Percentiles rank a stretch among this genome's conserved stretches.
Evolutionary conservation across 1,140 invertebrate genomes (phyloP).

Genomic region (Drosophila nigrodunni): DNA sequence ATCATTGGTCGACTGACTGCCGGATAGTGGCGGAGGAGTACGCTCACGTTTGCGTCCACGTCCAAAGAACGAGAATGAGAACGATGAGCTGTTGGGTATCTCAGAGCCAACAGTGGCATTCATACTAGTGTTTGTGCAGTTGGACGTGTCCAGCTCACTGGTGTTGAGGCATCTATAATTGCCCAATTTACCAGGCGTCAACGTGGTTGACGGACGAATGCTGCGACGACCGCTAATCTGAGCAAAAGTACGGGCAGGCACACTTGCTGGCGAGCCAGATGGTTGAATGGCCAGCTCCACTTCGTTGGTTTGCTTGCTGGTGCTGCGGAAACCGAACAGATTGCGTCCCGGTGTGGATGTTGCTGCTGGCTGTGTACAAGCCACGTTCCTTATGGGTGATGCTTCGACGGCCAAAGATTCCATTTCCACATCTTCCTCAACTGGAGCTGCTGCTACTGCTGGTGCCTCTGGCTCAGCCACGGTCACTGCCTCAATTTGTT

Average conservation of each 20-base stretch:
- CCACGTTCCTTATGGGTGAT: slow-evolving; percentile 52
- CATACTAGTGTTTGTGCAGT: slow-evolving; percentile 72
- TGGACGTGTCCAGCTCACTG: slow-evolving; percentile 71
- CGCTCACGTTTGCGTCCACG: slow-evolving; percentile 76
- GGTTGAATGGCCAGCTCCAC: slow-evolving; percentile 55
- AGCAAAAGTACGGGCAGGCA: slow-evolving; percentile 57
- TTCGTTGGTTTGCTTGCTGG: slow-evolving; percentile 57
- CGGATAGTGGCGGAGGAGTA: slow-evolving; percentile 56
- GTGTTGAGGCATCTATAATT: slow-evolving; percentile 64
- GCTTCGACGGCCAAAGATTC: slow-evolving; percentile 62
- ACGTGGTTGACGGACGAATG: slow-evolving; percentile 54
- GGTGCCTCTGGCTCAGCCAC: not conserved
- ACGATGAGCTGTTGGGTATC: slow-evolving; percentile 73
- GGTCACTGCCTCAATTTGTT: not conserved
- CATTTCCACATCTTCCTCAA: slow-evolving; percentile 72
- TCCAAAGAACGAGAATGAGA: slow-evolving; percentile 75
- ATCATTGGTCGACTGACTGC: slow-evolving; percentile 68
- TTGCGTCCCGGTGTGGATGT: slow-evolving; percentile 77
- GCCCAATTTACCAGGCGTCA: slow-evolving; percentile 70
- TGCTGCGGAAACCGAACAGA: slow-evolving; percentile 54
- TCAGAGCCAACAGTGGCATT: slow-evolving; percentile 82
- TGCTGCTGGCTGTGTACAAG: slow-evolving; percentile 52
- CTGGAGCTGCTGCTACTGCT: not conserved
- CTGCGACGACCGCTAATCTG: slow-evolving; percentile 76
- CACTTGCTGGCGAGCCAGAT: slow-evolving; percentile 50